Base-by-base conservation (phyloP, 2,888 invertebrate species). In the Macrosoma leucophasiata region DNA sequence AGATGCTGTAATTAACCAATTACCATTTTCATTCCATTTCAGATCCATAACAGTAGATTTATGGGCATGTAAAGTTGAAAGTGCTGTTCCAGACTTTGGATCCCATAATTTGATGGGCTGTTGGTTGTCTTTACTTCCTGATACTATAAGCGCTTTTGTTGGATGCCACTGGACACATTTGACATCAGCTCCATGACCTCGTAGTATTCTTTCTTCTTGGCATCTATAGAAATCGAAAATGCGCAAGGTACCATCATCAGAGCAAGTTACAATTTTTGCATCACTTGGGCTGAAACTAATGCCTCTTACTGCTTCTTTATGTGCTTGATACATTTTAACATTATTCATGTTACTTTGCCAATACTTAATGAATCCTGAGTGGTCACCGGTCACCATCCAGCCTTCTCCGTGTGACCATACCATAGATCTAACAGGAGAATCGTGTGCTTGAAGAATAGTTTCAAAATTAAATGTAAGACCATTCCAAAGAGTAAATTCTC, bases 301-400 rank as follows among this genome's bases (percentile, higher is more conserved):
- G 85, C 98, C 98, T 79, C 99, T 91, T 58, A 99, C 93, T 50
- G 99, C 96, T 88, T 99, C 99, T 90, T 99, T 98, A 84, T 99
- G 99, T 36, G 98, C 99, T 85, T 98, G 98, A 87, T 97, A 99
- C 97, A 99, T 98, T 89, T 99, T 98, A 37, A 99, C 99, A 86
- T 99, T 99, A 87, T 99, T 99, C 99, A 99, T 99, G 84, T 99
- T 99, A 57, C 97, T 96, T 87, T 99, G 99, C 99, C 99, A 99
- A 85, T 99, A 99, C 70, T 99, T 99, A 48, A 99, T 96, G 74
- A 95, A 99, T 40, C 99, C 99, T 30, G 94, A 93, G 73, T 98
- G 98, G 84, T 99, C 99, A 12, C 96, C 99, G 0, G 98, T 98
- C 41, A 99, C 95, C 97, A 99, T 97, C 99, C 99, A 99, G 56